These are phyloP conservation scores for Phalacrocorax aristotelis DNA, from an alignment of 2,113 vertebrate species.

Conservation along the genomic window DNA sequence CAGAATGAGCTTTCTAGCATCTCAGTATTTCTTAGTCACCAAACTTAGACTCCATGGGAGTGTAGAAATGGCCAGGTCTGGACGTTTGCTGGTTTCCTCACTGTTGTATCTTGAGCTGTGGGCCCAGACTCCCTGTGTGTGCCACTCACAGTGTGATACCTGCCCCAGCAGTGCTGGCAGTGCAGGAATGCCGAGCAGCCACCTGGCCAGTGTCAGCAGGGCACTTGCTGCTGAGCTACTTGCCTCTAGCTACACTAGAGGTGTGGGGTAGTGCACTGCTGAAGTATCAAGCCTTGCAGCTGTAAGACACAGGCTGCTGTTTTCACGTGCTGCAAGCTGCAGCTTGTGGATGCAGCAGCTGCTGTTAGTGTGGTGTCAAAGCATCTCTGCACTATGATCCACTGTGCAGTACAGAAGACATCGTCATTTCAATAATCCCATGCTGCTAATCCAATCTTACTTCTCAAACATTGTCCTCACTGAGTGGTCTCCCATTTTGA, in stretches of 20 bases:
- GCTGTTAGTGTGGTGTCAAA: not conserved
- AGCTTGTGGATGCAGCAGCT: not conserved
- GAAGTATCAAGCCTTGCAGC: not conserved
- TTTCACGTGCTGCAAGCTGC: not conserved
- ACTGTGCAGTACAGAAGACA: fast-evolving
- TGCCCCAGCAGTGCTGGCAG: not conserved
- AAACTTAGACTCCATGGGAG: not conserved
- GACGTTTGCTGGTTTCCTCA: fast-evolving
- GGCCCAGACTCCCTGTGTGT: fast-evolving
- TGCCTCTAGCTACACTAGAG: not conserved
- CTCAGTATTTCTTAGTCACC: not conserved
- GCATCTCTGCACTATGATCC: not conserved
- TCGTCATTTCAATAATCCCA: not conserved
- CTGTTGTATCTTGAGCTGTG: not conserved
- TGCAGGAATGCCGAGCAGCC: fast-evolving
- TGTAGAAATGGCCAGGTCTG: not conserved
- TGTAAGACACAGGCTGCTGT: fast-evolving
- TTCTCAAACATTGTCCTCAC: not conserved
- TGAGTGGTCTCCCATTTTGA: not conserved
- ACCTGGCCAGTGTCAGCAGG: fast-evolving
- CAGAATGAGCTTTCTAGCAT: not conserved
- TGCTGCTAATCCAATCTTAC: not conserved
- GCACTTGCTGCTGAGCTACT: fast-evolving
- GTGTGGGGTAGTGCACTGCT: not conserved
- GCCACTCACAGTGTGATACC: fast-evolving